Evolutionary conservation across 2,888 invertebrate genomes (phyloP).

Genomic region (Digitonthophagus gazella): DNA sequence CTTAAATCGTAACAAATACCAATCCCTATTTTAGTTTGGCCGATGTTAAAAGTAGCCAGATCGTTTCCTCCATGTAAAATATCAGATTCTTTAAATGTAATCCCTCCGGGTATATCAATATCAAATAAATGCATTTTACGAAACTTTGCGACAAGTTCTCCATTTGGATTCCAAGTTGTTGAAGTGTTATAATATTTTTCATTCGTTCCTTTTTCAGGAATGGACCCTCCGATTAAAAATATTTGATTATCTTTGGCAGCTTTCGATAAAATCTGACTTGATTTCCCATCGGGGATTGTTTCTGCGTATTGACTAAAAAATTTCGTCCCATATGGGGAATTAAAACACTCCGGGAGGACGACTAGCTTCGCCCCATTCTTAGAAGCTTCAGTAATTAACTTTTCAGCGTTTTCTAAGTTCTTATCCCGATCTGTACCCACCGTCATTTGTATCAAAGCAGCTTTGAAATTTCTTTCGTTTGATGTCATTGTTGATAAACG

Average conservation of each 20-base stretch:
- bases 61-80: conserved; percentile 73
- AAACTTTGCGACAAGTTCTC: conserved; percentile 75
- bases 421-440: conserved; percentile 72
- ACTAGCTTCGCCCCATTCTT: conserved; percentile 65
- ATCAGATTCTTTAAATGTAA: conserved; percentile 91
- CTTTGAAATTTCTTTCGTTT: conserved; percentile 35
- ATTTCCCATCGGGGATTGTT: conserved; percentile 73
- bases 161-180: conserved; percentile 78
- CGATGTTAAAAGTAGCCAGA: conserved; percentile 70
- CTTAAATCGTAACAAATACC: conserved; percentile 95
- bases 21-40: conserved; percentile 75
- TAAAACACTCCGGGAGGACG: conserved; percentile 86
- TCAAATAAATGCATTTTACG: conserved; percentile 95
- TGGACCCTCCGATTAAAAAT: conserved; percentile 85
- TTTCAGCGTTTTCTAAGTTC: conserved; percentile 73
- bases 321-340: conserved; percentile 87
- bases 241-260: conserved; percentile 75
- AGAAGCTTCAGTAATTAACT: conserved; percentile 67
- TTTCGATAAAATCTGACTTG: conserved; percentile 66
- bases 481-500: conserved; percentile 8
- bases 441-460: conserved; percentile 81
- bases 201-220: conserved; percentile 70
- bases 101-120: conserved; percentile 89
- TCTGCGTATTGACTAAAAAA: conserved; percentile 87
- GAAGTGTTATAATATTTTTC: conserved; percentile 81